Conservation (phyloP, 1,140 invertebrate genomes). For the Papilio polytes region DNA sequence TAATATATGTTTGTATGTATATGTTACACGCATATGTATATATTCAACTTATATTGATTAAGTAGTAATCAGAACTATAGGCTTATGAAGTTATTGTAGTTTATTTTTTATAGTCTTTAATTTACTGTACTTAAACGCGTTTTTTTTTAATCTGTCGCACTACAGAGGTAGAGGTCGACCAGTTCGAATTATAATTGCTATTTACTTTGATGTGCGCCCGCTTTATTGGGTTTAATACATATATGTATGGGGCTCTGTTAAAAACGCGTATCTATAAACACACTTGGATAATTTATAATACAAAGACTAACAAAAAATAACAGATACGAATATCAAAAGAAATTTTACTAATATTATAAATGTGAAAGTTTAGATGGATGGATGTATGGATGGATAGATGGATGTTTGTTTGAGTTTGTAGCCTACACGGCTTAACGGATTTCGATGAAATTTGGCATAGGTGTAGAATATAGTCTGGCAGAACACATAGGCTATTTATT, state of each 20-base stretch:
- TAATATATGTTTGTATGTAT: not conserved
- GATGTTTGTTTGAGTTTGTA: too few relatives aligned
- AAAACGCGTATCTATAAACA: not conserved
- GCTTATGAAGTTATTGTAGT: not conserved
- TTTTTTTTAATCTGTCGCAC: slow-evolving; percentile 10
- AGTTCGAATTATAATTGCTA: not conserved
- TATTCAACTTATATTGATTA: not conserved
- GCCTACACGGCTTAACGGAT: too few relatives aligned
- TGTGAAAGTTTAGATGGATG: too few relatives aligned
- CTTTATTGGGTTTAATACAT: not conserved
- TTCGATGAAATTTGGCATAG: too few relatives aligned
- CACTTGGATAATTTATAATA: too few relatives aligned
- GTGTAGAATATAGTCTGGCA: too few relatives aligned
- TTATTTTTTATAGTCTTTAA: not conserved
- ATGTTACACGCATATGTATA: not conserved
- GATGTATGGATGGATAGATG: too few relatives aligned
- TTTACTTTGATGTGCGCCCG: slow-evolving; percentile 8
- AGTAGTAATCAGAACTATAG: not conserved
- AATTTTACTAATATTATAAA: too few relatives aligned
- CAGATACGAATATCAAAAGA: too few relatives aligned
- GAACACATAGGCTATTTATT: too few relatives aligned
- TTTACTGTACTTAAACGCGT: not conserved
- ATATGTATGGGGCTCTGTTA: not conserved
- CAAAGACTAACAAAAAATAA: too few relatives aligned
- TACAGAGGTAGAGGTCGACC: not conserved